These are phyloP conservation scores for Bostrychus sinensis DNA, from an alignment of 2,113 vertebrate genomes.

Conservation along the genomic window DNA sequence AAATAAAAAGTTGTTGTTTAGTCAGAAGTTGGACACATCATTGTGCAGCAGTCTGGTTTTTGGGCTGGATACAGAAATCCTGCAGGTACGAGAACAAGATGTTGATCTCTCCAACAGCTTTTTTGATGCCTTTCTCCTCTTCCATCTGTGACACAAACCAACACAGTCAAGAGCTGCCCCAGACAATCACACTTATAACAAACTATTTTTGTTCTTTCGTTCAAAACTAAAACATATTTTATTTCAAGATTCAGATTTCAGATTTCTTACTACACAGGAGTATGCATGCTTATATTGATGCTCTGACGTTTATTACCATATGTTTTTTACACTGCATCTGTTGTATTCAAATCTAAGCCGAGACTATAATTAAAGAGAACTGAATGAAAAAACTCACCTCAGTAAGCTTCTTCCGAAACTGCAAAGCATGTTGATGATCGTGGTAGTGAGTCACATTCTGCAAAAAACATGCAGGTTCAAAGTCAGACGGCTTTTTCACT, in stretches of 20 bases:
- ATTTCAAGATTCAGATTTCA: too few relatives aligned
- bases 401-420: slow-evolving; percentile 57
- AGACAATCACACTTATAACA: too few relatives aligned
- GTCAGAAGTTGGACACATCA: not conserved
- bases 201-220: too few relatives aligned
- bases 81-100: slow-evolving; percentile 66
- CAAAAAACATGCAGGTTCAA: slow-evolving; percentile 8
- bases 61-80: slow-evolving; percentile 50
- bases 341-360: too few relatives aligned
- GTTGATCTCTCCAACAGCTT: slow-evolving; percentile 64
- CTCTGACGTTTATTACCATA: too few relatives aligned
- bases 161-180: not conserved
- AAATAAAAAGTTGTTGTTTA: not conserved
- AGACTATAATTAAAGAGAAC: not conserved
- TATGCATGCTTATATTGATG: too few relatives aligned
- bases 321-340: too few relatives aligned
- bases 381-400: slow-evolving; percentile 31
- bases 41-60: not conserved
- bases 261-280: too few relatives aligned
- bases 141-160: slow-evolving; percentile 45
- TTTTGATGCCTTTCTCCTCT: slow-evolving; percentile 31
- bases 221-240: too few relatives aligned
- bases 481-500: slow-evolving; percentile 31
- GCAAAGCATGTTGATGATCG: slow-evolving; percentile 45
- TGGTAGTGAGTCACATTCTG: slow-evolving; percentile 64